Base-by-base conservation (phyloP, 2,888 invertebrate species). In the Bellardia bayeri region DNA sequence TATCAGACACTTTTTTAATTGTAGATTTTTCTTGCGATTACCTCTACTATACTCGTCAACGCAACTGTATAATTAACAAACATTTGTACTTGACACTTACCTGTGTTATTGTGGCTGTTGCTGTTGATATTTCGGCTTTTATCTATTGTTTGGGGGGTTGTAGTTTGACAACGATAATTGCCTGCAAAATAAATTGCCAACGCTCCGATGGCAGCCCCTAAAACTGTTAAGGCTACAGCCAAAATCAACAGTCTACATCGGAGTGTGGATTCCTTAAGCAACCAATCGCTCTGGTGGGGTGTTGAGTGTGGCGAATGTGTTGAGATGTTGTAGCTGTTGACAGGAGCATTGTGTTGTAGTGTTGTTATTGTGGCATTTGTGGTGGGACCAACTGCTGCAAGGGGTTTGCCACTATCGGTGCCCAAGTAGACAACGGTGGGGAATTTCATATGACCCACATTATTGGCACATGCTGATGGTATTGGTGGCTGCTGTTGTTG, bases 241-340 rank as follows among this genome's bases (percentile, higher is more conserved):
- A 93, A 89, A 33, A 93, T 87, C 7, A 93, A 86, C 1, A 94
- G 89, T 90, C 94, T 95, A 95, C 89, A 96, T 95, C 88, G 96
- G 95, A 82, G 94, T 96, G 95, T 96, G 95, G 93, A 96, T 96
- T 74, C 97, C 96, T 80, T 96, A 95, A 93, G 96, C 95, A 93
- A 85, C 91, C 92, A 92, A 61, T 93, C 91, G 89, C 91, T 92
- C 14, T 89, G 90, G 9, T 87, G 89, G 6, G 88, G 86, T 81
- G 87, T 64, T 76, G 87, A 71, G 9, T 78, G 86, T 14, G 79
- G 79, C 42, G 82, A 82, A 66, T 68, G 54, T 63, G 81, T 37
- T 11, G 81, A 42, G 30, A 83, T 85, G 11, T 82, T 89, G 68
- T 78, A 85, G 71, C 83, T 54, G 37, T 37, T 37, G 72, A 68